Evolutionary conservation across 2,888 invertebrate species (phyloP), one percentile per base, ranked within the genome.

Genomic region (Drosophila mercatorum): DNA sequence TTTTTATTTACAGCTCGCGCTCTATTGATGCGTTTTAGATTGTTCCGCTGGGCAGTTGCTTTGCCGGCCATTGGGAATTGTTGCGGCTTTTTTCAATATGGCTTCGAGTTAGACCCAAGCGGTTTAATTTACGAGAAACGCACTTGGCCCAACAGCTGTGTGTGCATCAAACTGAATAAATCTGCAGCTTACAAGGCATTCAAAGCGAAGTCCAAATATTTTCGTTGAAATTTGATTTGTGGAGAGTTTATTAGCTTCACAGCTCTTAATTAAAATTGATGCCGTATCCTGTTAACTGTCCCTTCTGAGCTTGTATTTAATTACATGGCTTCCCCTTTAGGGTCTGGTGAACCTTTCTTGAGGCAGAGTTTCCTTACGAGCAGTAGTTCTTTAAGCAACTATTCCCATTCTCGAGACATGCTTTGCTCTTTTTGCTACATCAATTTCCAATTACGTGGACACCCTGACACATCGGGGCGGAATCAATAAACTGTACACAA

Each of bases 1-100:
- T 55, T 78, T 78, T 75, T 86, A 76, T 83, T 83, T 72, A 75
- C 81, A 66, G 66, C 67, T 65, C 59, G 52, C 53, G 77, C 65
- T 72, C 62, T 67, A 78, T 66, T 82, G 71, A 78, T 81, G 65
- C 81, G 67, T 60, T 76, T 76, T 69, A 76, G 80, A 78, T 80
- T 78, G 80, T 80, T 80, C 80, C 77, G 69, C 34, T 69, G 68
- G 69, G 52, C 56, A 53, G 72, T 61, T 63, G 68, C 61, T 68
- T 56, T 60, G 56, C 49, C 57, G 47, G 51, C 76, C 46, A 74
- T 31, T 67, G 47, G 67, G 69, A 43, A 73, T 72, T 69, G 61
- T 38, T 49, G 47, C 56, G 38, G 63, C 62, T 55, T 78, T 65
- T 65, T 75, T 65, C 69, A 80, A 80, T 72, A 75, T 69, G 44